These are phyloP conservation scores for Melanophora roralis DNA, from an alignment of 2,888 invertebrate species.

Conservation along the genomic window DNA sequence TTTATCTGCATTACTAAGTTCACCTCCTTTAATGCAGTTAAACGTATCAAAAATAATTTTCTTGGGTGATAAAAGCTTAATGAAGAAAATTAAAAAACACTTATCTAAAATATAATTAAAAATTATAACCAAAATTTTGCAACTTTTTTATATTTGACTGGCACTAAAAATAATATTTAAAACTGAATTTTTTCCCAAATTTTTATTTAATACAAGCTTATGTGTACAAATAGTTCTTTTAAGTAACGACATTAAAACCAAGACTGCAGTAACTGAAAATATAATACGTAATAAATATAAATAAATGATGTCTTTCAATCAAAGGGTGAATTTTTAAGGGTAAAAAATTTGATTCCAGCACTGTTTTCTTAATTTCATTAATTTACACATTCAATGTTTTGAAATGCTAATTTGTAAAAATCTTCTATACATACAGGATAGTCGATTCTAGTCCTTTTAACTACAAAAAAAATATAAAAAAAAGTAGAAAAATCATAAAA, in stretches of 20 bases:
- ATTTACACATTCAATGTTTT: neutral
- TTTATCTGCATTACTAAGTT: constrained; percentile 3
- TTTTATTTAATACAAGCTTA: too few relatives aligned
- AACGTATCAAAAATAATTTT: neutral
- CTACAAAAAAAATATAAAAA: neutral
- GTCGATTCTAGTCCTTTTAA: neutral
- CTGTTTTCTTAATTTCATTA: neutral
- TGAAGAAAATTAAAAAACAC: too few relatives aligned
- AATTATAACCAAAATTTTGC: too few relatives aligned
- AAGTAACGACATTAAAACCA: neutral
- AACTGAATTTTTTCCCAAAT: neutral
- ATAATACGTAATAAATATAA: constrained; percentile 59
- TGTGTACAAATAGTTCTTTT: constrained; percentile 44
- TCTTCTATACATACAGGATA: constrained; percentile 15
- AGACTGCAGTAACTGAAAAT: too few relatives aligned
- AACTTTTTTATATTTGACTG: too few relatives aligned
- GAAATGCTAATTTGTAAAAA: neutral
- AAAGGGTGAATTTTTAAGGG: constrained; percentile 69
- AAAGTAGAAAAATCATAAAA: constrained; percentile 38
- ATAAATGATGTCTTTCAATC: constrained; percentile 75
- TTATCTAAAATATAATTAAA: too few relatives aligned
- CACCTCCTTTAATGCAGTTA: neutral
- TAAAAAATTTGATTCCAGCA: constrained; percentile 13
- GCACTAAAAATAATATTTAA: too few relatives aligned
- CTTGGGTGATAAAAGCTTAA: neutral